A percentile compares a stretch with the other conserved stretches of the same genome.
Evolutionary conservation across 2,888 invertebrate species (phyloP).

Genomic region (Pseudococcus viburni): DNA sequence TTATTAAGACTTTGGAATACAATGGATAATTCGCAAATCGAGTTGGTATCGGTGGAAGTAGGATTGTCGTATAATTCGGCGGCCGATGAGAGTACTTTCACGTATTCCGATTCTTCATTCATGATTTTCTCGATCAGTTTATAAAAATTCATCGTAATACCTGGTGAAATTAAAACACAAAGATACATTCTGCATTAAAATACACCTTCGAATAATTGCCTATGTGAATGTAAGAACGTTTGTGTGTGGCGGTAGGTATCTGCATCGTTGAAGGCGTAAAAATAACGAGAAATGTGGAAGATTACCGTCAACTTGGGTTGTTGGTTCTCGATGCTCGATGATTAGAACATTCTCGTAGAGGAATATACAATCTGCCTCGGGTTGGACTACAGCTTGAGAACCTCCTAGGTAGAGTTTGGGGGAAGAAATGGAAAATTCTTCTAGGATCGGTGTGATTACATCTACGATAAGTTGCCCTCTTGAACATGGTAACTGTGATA

Average conservation of each 20-base stretch:
- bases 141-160: background rate
- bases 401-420: constrained; percentile 61
- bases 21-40: constrained; percentile 41
- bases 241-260: background rate
- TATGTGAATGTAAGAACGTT: background rate
- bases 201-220: background rate
- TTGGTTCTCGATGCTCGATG: constrained; percentile 30
- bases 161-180: background rate
- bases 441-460: constrained; percentile 5
- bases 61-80: constrained; percentile 62
- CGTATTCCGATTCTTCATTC: constrained; percentile 58
- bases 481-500: constrained; percentile 47
- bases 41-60: background rate
- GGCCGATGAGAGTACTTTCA: constrained; percentile 47
- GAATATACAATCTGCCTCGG: constrained; percentile 14
- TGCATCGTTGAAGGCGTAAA: background rate
- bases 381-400: constrained; percentile 43
- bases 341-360: constrained; percentile 56
- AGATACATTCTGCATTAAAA: no score
- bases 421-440: constrained; percentile 40
- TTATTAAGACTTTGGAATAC: constrained; percentile 50
- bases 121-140: constrained; percentile 42
- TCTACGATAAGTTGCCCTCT: constrained; percentile 38
- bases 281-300: background rate
- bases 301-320: constrained; percentile 12